Conservation (phyloP, 1,140 invertebrate species). For the Lanistes nyassanus region DNA sequence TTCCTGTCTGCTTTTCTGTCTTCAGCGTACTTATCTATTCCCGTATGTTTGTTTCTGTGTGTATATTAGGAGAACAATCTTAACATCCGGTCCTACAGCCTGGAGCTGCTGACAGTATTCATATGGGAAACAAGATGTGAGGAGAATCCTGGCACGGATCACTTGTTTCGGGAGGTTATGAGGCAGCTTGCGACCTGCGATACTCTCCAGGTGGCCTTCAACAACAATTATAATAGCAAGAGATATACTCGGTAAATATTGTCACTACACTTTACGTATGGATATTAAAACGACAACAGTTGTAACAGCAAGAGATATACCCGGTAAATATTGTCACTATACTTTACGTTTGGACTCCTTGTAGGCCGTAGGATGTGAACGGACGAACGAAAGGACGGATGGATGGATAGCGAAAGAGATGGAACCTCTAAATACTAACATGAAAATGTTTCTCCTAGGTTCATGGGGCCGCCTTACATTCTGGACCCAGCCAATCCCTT, state of each 20-base stretch:
- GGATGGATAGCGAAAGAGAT: not conserved
- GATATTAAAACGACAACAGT: no score
- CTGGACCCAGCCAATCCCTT: not conserved
- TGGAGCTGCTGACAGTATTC: not conserved
- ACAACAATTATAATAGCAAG: no score
- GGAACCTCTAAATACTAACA: not conserved
- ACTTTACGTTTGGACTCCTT: no score
- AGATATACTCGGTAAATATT: no score
- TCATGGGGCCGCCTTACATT: not conserved
- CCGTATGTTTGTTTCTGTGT: slow-evolving; percentile 14
- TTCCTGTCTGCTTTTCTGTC: no score
- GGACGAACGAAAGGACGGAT: not conserved
- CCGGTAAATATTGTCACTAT: no score
- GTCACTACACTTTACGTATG: no score
- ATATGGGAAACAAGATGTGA: not conserved
- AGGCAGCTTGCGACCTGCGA: not conserved
- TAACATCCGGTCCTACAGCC: no score
- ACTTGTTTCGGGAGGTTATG: not conserved
- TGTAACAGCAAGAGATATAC: no score
- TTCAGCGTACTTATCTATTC: no score
- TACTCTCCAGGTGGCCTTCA: not conserved
- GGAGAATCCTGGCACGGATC: no score
- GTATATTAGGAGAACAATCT: not conserved
- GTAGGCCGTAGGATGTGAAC: no score
- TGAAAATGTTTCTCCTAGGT: not conserved